Conservation (phyloP, 2,888 invertebrate genomes). For the Cerastis leucographa region DNA sequence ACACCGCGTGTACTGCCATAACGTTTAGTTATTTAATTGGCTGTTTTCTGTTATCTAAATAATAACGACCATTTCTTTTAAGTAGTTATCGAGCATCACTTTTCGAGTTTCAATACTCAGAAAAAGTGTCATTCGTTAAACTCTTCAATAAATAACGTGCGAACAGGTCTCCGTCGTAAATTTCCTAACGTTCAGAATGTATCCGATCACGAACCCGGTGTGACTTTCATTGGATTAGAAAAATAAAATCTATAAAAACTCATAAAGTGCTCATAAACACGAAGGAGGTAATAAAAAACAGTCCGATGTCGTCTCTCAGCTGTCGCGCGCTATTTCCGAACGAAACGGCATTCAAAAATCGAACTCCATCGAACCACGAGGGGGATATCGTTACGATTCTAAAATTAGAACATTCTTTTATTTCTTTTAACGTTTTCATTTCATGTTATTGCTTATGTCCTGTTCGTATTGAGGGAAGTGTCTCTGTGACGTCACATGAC, state of each 20-base stretch:
- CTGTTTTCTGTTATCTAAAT: slow-evolving; percentile 55
- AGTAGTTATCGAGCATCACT: slow-evolving; percentile 39
- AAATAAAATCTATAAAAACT: slow-evolving; percentile 89
- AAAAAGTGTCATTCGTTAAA: slow-evolving; percentile 70
- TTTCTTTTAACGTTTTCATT: slow-evolving; percentile 73
- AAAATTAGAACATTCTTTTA: slow-evolving; percentile 83
- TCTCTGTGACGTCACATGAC: slow-evolving; percentile 66
- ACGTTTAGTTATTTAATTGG: slow-evolving; percentile 72
- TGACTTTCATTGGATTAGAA: slow-evolving; percentile 87
- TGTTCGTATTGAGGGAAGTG: slow-evolving; percentile 70
- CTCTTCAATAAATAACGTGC: slow-evolving; percentile 77
- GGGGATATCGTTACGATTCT: slow-evolving; percentile 83
- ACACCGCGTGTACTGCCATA: slow-evolving; percentile 50
- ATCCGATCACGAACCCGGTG: slow-evolving; percentile 82
- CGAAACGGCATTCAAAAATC: slow-evolving; percentile 86
- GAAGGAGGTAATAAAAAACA: slow-evolving; percentile 89
- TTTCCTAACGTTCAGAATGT: slow-evolving; percentile 78
- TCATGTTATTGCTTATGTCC: slow-evolving; percentile 71
- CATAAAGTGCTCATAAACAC: slow-evolving; percentile 90
- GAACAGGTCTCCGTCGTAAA: slow-evolving; percentile 80
- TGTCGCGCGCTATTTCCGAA: slow-evolving; percentile 90
- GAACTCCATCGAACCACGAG: slow-evolving; percentile 87
- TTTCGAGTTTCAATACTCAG: slow-evolving; percentile 57
- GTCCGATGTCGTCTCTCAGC: slow-evolving; percentile 88
- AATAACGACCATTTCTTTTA: slow-evolving; percentile 49